Base-by-base conservation (phyloP, 1,140 invertebrate species). In the Belonocnema kinseyi region DNA sequence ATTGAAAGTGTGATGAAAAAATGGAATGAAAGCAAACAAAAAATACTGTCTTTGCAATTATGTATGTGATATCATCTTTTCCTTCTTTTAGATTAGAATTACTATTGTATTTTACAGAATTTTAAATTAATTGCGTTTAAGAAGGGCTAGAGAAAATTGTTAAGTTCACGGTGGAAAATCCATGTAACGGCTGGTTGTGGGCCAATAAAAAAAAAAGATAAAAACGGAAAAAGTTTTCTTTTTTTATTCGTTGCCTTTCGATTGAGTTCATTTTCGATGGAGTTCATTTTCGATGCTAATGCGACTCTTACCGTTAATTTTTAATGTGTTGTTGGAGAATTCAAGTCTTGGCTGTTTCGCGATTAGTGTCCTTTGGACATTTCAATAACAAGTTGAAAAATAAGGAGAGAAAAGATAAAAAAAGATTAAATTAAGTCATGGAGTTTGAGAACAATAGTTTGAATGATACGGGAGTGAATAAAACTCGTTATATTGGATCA, bases 121-220 rank as follows among this genome's bases (percentile, higher is more conserved):
- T 66, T 40, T 40, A 66, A 66, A 66, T 66, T 58, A 83, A 75
- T 52, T 16, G 81, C 72, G 72, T 50, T 50, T 73, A 46, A 53
- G 66, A 50, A 70, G 76, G 12, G 46, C 56, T 79, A 80, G 76
- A 66, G 76, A 83, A 74, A 83, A 80, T 75, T 75, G 74, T 77
- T 78, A 71, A 75, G 73, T 74, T 16, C 74, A 80, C 81, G 75
- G 77, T 76, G 77, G 85, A 85, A 87, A 87, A 85, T 86, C 85
- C 82, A 80, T 89, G 87, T 88, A 89, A 86, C 79, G 87, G 86
- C 87, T 88, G 82, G 82, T 86, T 88, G 84, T 83, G 80, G 84
- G 86, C 85, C 86, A 89, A 89, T 89, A 86, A 82, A 83, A 87
- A 86, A 85, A 81, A 58, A 74, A 81, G 78, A 80, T 72, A 66